A percentile compares a stretch with the other conserved stretches of the same genome.
phyloP scores from a whole-genome alignment of 1,140 invertebrate species.

The Dreissena polymorpha region DNA sequence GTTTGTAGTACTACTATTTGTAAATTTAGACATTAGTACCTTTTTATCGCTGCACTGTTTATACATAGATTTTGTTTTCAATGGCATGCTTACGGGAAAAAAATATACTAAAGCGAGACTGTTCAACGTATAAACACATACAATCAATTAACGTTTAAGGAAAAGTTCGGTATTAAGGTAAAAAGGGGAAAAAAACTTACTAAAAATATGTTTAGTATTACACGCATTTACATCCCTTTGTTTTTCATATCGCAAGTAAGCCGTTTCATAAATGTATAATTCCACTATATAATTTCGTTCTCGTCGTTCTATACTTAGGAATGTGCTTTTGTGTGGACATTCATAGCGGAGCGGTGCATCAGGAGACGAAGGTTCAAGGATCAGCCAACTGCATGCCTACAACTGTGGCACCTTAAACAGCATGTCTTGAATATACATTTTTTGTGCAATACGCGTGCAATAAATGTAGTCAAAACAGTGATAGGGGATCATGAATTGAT shows the following conservation, averaged over 20 bases:
- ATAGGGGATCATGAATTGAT: too few relatives aligned
- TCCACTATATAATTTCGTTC: not conserved
- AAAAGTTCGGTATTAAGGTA: not conserved
- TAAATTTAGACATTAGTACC: too few relatives aligned
- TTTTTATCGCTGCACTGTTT: too few relatives aligned
- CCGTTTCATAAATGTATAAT: not conserved
- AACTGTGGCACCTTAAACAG: not conserved
- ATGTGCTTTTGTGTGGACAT: constrained; percentile 46
- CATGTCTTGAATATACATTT: too few relatives aligned
- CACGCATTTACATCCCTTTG: not conserved
- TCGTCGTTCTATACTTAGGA: constrained; percentile 3
- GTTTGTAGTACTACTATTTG: too few relatives aligned
- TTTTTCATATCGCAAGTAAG: not conserved
- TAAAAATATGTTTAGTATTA: not conserved
- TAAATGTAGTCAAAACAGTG: too few relatives aligned
- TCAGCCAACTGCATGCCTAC: constrained; percentile 20
- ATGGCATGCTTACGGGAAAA: too few relatives aligned
- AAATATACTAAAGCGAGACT: too few relatives aligned
- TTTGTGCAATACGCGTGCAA: too few relatives aligned
- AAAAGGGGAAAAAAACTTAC: not conserved
- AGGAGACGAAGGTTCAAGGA: constrained; percentile 36
- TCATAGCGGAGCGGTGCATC: constrained; percentile 22
- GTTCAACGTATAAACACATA: too few relatives aligned
- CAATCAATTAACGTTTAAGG: not conserved
- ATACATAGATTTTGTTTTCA: too few relatives aligned